A percentile compares a stretch with the other conserved stretches of the same genome.
phyloP scores from a whole-genome alignment of 35 echinoderm and acorn worm genomes.

The Diadema setosum region DNA sequence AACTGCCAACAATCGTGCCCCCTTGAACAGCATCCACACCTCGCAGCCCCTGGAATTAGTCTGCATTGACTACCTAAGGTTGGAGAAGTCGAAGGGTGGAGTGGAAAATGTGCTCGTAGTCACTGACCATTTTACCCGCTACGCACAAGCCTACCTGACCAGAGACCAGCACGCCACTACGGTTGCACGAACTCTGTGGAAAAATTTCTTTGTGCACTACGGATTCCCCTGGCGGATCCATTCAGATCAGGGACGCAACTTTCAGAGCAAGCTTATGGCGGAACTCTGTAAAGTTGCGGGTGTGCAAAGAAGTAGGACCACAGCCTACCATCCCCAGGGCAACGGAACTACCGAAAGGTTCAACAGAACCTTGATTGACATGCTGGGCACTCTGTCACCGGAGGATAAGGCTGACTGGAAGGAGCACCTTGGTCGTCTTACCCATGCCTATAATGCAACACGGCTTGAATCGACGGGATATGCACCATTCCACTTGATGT shows the following conservation, averaged over 20 bases:
- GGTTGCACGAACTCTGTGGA: background rate
- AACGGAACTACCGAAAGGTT: slow-evolving; percentile 18
- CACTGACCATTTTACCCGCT: slow-evolving; percentile 50
- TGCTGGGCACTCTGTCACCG: slow-evolving; percentile 17
- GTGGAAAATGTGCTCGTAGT: slow-evolving; percentile 14
- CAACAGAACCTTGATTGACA: slow-evolving; percentile 25
- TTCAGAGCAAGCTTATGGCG: slow-evolving; percentile 14
- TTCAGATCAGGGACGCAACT: background rate
- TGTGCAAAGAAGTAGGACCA: slow-evolving; percentile 24
- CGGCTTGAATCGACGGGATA: slow-evolving; percentile 24
- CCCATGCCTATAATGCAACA: slow-evolving; percentile 39
- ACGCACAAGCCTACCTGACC: slow-evolving; percentile 21
- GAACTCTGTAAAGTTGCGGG: slow-evolving; percentile 26
- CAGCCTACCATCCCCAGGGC: slow-evolving; percentile 60
- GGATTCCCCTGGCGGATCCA: slow-evolving; percentile 33
- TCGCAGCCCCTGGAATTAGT: slow-evolving; percentile 2
- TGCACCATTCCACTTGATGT: slow-evolving; percentile 29
- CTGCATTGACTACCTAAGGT: slow-evolving; percentile 17
- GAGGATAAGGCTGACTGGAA: background rate
- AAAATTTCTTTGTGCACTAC: slow-evolving; percentile 33
- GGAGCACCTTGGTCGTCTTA: background rate
- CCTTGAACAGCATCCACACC: background rate
- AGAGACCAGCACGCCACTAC: slow-evolving; percentile 40
- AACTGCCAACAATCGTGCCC: background rate
- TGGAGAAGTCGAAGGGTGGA: background rate